Percentiles rank a stretch among this genome's conserved stretches.
Conservation (phyloP, 2,888 invertebrate genomes). For the Proisotoma minuta region DNA sequence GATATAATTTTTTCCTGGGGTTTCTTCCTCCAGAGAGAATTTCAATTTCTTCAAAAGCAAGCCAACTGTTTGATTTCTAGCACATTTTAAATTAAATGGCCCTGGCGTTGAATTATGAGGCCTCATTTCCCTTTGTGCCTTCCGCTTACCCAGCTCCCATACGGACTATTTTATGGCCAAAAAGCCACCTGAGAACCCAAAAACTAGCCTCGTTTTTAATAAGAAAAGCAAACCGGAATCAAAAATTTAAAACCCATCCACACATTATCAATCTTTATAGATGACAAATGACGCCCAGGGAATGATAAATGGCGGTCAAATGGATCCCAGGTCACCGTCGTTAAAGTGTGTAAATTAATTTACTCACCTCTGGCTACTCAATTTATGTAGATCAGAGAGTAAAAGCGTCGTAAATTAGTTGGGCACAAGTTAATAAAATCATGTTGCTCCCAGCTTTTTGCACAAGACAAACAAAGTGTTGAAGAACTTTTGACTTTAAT, state of each 20-base stretch:
- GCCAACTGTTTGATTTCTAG: conserved; percentile 36
- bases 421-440: no score
- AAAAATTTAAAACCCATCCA: neutral
- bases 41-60: conserved; percentile 20
- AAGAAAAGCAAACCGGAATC: conserved; percentile 10
- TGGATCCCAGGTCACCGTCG: no score
- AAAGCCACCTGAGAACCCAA: conserved; percentile 37
- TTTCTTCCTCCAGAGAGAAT: conserved; percentile 1
- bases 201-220: conserved; percentile 30
- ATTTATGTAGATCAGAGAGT: no score
- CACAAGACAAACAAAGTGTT: no score
- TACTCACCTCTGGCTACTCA: no score
- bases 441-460: no score
- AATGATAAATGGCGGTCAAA: no score
- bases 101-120: conserved; percentile 1
- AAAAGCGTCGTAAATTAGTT: no score
- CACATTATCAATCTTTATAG: neutral
- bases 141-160: neutral
- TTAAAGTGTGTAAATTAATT: no score
- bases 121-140: conserved; percentile 11
- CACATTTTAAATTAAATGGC: conserved; percentile 40
- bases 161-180: conserved; percentile 30
- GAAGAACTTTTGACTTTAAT: no score
- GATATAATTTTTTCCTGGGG: conserved; percentile 9
- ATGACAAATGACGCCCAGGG: neutral